Evolutionary conservation across 1,140 invertebrate species (phyloP).

Genomic region (Ceratitis capitata): DNA sequence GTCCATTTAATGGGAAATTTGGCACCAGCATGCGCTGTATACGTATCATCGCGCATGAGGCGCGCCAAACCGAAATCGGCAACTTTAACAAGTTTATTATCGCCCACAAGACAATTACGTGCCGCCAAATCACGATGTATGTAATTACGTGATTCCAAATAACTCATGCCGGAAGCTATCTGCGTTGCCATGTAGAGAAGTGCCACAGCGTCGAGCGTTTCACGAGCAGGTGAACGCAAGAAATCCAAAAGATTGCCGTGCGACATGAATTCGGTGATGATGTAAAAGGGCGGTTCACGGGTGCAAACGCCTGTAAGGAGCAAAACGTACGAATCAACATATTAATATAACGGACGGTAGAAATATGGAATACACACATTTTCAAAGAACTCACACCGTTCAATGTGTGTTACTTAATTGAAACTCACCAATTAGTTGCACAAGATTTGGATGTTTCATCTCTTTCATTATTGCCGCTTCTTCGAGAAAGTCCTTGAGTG

Average conservation of each 20-base stretch:
- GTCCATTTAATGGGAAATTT: slow-evolving; percentile 99
- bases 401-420: too few species aligned
- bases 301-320: slow-evolving; percentile 87
- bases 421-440: slow-evolving; percentile 87
- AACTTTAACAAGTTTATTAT: slow-evolving; percentile 94
- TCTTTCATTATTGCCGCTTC: slow-evolving; percentile 99
- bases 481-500: slow-evolving; percentile 97
- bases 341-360: background rate
- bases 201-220: slow-evolving; percentile 92
- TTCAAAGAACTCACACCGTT: too few species aligned
- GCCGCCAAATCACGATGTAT: slow-evolving; percentile 99
- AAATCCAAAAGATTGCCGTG: slow-evolving; percentile 98
- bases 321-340: background rate
- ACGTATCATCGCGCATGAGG: slow-evolving; percentile 87
- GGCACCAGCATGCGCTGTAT: slow-evolving; percentile 97
- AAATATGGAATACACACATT: background rate
- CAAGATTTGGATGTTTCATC: slow-evolving; percentile 99
- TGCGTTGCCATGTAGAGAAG: slow-evolving; percentile 99
- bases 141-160: slow-evolving; percentile 94
- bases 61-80: slow-evolving; percentile 98
- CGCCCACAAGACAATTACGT: slow-evolving; percentile 97
- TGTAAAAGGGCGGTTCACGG: slow-evolving; percentile 97
- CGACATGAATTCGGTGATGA: slow-evolving; percentile 99
- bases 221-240: slow-evolving; percentile 86
- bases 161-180: slow-evolving; percentile 98